Evolutionary conservation across 2,888 invertebrate species (phyloP).

Genomic region (Chymomyza fuscimana): DNA sequence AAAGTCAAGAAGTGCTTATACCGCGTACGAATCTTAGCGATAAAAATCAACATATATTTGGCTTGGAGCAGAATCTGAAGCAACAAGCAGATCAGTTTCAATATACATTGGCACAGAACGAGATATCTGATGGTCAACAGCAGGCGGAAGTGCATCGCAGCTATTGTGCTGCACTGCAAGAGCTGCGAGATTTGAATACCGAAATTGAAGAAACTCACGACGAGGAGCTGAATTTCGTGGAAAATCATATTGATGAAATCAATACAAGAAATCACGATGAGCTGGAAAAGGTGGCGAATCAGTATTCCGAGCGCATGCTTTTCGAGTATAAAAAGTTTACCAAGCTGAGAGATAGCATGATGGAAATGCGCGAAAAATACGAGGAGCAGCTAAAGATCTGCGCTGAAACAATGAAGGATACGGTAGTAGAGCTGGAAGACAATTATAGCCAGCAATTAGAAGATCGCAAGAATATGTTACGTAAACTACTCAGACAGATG

Average conservation of each 20-base stretch:
- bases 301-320: slow-evolving; percentile 91
- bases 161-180: slow-evolving; percentile 90
- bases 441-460: slow-evolving; percentile 82
- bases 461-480: slow-evolving; percentile 83
- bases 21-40: slow-evolving; percentile 88
- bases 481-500: slow-evolving; percentile 82
- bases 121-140: slow-evolving; percentile 89
- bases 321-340: slow-evolving; percentile 92
- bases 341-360: slow-evolving; percentile 84
- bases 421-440: slow-evolving; percentile 81
- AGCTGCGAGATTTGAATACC: slow-evolving; percentile 84
- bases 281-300: slow-evolving; percentile 85
- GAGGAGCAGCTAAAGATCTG: slow-evolving; percentile 84
- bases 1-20: slow-evolving; percentile 91
- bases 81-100: slow-evolving; percentile 93
- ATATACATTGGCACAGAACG: slow-evolving; percentile 90
- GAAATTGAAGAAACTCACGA: slow-evolving; percentile 84
- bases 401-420: slow-evolving; percentile 80
- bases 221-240: slow-evolving; percentile 88
- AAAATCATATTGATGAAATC: slow-evolving; percentile 82
- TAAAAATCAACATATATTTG: slow-evolving; percentile 84
- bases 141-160: slow-evolving; percentile 90
- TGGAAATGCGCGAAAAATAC: slow-evolving; percentile 84
- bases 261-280: slow-evolving; percentile 81
- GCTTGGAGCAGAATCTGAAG: slow-evolving; percentile 83